Conservation (phyloP, 2,113 vertebrate species). For the Pavo muticus region DNA sequence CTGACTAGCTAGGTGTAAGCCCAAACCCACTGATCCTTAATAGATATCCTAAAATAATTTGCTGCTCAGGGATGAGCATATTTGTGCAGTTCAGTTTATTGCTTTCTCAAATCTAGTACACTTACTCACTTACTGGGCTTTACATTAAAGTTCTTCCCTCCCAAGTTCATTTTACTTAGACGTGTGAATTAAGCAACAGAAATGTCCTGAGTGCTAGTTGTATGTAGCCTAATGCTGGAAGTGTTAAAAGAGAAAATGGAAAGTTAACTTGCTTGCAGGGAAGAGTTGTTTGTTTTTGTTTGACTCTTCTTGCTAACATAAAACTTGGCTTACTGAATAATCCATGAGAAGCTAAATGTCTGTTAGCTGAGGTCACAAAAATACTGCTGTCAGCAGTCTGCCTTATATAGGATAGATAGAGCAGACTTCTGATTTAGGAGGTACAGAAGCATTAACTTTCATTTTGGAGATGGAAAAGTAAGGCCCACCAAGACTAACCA, state of each 20-base stretch:
- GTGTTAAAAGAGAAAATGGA: neutral
- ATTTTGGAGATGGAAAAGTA: neutral
- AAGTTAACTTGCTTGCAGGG: neutral
- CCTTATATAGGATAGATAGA: neutral
- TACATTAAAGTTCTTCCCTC: neutral
- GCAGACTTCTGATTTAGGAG: neutral
- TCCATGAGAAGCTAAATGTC: slow-evolving; percentile 10
- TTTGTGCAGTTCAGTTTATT: neutral
- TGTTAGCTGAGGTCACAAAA: neutral
- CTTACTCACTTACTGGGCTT: neutral
- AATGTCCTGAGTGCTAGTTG: neutral
- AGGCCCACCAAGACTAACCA: neutral
- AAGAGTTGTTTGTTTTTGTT: neutral
- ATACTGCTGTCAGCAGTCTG: neutral
- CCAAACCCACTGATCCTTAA: neutral
- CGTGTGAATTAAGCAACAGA: neutral
- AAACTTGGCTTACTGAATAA: slow-evolving; percentile 24
- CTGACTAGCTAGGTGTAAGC: neutral
- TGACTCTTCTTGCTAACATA: neutral
- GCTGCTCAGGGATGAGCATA: neutral
- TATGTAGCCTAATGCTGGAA: neutral
- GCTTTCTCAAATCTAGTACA: neutral
- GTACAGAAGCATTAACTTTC: neutral
- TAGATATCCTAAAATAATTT: neutral
- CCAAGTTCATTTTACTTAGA: neutral